Evolutionary conservation across 2,797 vertebrate genomes (phyloP), one percentile per base, ranked within the genome.

Genomic region (Spondyliosoma cantharus): DNA sequence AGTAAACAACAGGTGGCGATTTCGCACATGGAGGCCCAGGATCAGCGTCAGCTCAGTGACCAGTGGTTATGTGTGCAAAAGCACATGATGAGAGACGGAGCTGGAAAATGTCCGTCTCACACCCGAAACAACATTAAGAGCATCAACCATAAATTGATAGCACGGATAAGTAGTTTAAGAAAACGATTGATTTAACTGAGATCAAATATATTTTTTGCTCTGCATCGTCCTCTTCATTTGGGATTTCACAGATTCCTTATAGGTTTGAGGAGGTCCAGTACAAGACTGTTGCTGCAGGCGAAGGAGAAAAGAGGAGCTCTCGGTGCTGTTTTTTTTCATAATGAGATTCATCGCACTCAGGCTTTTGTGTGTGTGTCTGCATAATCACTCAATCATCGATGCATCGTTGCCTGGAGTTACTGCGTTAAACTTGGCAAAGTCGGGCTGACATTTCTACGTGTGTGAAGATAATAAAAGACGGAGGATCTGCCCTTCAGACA

Each of bases 401-500:
- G 22, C 3, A 25, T 53, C 5, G 22, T 45, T 50, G 37, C 45
- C 24, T 49, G 16, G 37, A 32, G 58, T n/a, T 75, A 58, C 45
- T 58, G n/a, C 48, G 24, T 32, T 58, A 16, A 71, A 71, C 20
- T 52, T 42, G 5, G 4, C 8, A 43, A 52, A 20, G 19, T 19
- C 5, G 2, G 3, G 24, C n/a, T 53, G 17, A 37, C 19, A 17
- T 66, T 37, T 65, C 58, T 29, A 79, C 24, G 5, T 15, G 13
- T 53, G 13, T 50, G 12, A 57, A 32, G 59, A 72, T n/a, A 32
- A 56, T 70, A 50, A 70, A 46, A 61, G 12, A 42, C 2, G 4
- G 19, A 4, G 58, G 27, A 24, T 58, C 46, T 50, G 17, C 13
- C 49, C 61, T 27, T 62, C 60, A 81, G 74, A 82, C 60, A 63